These are phyloP conservation scores for Helicolenus hilgendorfi DNA, from an alignment of 2,797 vertebrate genomes.

Conservation along the genomic window DNA sequence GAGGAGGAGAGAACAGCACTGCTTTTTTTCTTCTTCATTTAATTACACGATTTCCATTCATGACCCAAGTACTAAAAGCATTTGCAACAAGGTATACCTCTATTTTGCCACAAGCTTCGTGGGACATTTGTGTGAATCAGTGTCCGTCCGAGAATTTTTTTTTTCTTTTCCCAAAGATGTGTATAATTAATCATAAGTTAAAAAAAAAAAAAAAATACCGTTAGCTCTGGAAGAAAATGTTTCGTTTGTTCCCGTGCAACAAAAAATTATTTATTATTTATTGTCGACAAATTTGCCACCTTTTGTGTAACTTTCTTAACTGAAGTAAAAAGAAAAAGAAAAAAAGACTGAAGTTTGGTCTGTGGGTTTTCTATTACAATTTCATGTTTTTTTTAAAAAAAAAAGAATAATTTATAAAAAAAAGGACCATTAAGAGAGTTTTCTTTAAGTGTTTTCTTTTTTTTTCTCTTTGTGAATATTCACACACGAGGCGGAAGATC, in stretches of 20 bases:
- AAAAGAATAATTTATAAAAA: neutral
- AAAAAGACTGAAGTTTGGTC: slow-evolving; percentile 91
- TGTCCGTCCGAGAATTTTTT: slow-evolving; percentile 92
- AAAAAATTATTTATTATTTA: slow-evolving; percentile 99
- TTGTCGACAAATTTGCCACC: slow-evolving; percentile 97
- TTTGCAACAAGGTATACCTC: slow-evolving; percentile 99
- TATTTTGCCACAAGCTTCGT: slow-evolving; percentile 96
- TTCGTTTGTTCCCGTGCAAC: slow-evolving; percentile 97
- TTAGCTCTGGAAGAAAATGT: slow-evolving; percentile 89
- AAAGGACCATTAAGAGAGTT: neutral
- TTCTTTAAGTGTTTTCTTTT: neutral
- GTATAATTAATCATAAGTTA: slow-evolving; percentile 94
- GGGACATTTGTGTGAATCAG: slow-evolving; percentile 94
- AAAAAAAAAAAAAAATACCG: slow-evolving; percentile 84
- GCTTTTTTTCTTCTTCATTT: slow-evolving; percentile 81
- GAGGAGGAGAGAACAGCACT: slow-evolving; percentile 86
- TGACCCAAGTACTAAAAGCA: slow-evolving; percentile 93
- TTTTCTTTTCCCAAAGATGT: slow-evolving; percentile 95
- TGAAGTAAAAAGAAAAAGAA: slow-evolving; percentile 93
- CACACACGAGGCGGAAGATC: neutral
- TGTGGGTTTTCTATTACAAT: slow-evolving; percentile 92
- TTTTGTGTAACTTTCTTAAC: slow-evolving; percentile 98
- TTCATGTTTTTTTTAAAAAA: slow-evolving; percentile 68
- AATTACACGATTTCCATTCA: slow-evolving; percentile 89
- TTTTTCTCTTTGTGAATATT: neutral